Base-by-base conservation (phyloP, 1,140 invertebrate species). In the Atta texana region DNA sequence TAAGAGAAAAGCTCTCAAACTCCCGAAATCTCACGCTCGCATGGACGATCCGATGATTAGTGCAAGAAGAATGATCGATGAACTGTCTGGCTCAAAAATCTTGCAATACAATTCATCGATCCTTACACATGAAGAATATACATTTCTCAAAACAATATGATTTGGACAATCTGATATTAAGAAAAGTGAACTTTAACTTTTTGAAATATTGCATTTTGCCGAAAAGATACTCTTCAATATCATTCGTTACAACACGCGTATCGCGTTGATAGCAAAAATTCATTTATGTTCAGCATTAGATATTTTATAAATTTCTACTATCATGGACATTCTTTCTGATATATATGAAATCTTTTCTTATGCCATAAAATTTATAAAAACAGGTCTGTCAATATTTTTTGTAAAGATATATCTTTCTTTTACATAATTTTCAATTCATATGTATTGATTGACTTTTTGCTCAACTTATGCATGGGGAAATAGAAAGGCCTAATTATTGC, bases 161-260 rank as follows among this genome's bases (percentile, higher is more conserved):
- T 90, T 85, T 91, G 87, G 78, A 91, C 78, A 90, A 72, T 82
- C 69, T 69, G 49, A 5, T 59, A 51, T 89, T 59, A 51, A 72
- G 57, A 34, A 76, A 49, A 64, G 64, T 16, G 18, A 76, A 34
- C 61, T 87, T 89, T 75, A 55, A 78, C 51, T 55, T 69, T 61
- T 55, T 18, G 51, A 59, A 86, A 72, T 66, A 89, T 57, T 69
- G 12, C 39, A 31, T 24, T 75, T 64, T n/a, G 53, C 61, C 44
- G 3, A 82, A 74, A 55, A 57, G 14, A 28, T 74, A 71, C 10
- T 80, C 28, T 75, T 24, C 34, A 81, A 66, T 84, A 49, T 84
- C 53, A 75, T 53, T 59, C 31, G 18, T 55, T 24, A 61, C 39
- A 84, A 59, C 63, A 69, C 61, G 18, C 18, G 21, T 49, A 39